Evolutionary conservation across 2,888 invertebrate species (phyloP), one percentile per base, ranked within the genome.

Genomic region (Orchesella flavescens): DNA sequence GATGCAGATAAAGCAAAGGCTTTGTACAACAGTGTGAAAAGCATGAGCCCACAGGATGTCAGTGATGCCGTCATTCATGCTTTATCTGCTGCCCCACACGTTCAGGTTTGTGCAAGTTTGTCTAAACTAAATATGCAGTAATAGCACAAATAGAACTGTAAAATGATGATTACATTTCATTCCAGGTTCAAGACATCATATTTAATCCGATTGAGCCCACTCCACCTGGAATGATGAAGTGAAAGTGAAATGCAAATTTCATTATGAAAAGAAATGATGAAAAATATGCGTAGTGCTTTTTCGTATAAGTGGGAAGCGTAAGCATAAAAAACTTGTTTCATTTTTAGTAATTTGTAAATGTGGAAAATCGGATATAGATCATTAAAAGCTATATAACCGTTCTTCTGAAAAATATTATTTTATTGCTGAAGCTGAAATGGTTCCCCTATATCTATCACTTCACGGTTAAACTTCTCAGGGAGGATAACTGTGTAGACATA

Each of bases 61-160:
- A 93, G 93, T 0, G 91, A 93, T 84, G 92, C 93, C 0, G 92
- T 93, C 0, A 84, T 92, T n/a, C 94, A 93, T 88, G 92, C 92
- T 0, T 89, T 94, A 15, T 91, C 93, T 3, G 93, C 93, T 0
- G 93, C 94, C 1, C 91, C 93, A 0, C 91, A 92, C 86, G 93
- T 93, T n/a, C 92, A 92, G 90, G 92, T 93, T 65, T 12, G 19
- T 17, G n/a, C n/a, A 7, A 34, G 34, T 34, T 34, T n/a, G n/a
- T 57, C 5, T n/a, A 57, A 57, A 57, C 13, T 57, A 57, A 57
- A 57, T n/a, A 57, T 15, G 17, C 13, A 9, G 9, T 46, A 46
- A 46, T 13, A n/a, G 46, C 13, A 46, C 13, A 46, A n/a, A n/a
- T n/a, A n/a, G n/a, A n/a, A n/a, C n/a, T n/a, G n/a, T n/a, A n/a